Evolutionary conservation across 2,113 vertebrate genomes (phyloP), one percentile per base, ranked within the genome.

Genomic region (Ochotona curzoniae): DNA sequence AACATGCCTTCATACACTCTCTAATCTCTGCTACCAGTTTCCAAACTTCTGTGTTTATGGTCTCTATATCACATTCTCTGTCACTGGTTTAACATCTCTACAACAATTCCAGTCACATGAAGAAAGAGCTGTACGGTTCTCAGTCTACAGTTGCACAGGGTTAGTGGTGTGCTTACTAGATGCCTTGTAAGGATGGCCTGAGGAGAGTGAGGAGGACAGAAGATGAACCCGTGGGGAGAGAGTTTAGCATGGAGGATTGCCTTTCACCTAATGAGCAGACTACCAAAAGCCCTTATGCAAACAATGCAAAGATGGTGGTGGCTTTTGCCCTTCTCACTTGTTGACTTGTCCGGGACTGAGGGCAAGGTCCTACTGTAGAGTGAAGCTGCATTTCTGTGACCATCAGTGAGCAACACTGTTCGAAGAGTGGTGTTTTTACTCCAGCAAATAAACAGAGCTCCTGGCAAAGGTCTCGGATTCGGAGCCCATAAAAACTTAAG

Each of bases 361-460:
- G 51, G 35, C 1, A 1, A 9, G n/a, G 60, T 57, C 15, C 1
- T 8, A 23, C 28, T 10, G 18, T 12, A 17, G 28, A 28, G 47
- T 1, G 9, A 10, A 0, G 7, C 0, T 4, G n/a, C 61, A 2
- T 2, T 7, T 12, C 30, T 5, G 26, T 1, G 47, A 44, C 35
- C 69, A 26, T 4, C 2, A 32, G 23, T 8, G 10, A 28, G 11
- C 17, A 30, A 2, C 7, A 2, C 2, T 1, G 0, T 20, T 51
- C 13, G 8, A 26, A 32, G 15, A 0, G 1, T 2, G 17, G 49
- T 60, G 5, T 69, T 15, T 61, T 8, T 7, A 9, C 3, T 4
- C 38, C n/a, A 74, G 73, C 25, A 30, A 35, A 25, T 17, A 25
- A 7, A 9, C 60, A 63, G 47, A 73, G 21, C 23, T n/a, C 47